Conservation (phyloP, 1,140 invertebrate genomes). For the Heliconius hewitsoni region DNA sequence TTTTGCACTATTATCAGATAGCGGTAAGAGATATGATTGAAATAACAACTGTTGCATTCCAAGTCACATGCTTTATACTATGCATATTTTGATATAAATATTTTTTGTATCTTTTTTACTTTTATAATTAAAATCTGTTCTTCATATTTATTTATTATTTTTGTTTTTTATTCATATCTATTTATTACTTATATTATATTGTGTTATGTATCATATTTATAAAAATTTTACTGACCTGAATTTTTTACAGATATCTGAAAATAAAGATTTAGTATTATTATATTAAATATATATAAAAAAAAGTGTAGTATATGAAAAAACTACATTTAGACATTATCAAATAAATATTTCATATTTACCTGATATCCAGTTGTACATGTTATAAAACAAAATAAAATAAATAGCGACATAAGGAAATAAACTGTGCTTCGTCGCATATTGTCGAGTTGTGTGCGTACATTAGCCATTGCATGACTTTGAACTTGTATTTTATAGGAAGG, state of each 20-base stretch:
- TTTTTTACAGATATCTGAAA: constrained; percentile 19
- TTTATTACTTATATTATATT: too few species aligned
- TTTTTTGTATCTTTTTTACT: too few species aligned
- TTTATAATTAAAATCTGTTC: too few species aligned
- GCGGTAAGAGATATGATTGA: too few species aligned
- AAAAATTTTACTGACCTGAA: background rate
- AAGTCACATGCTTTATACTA: too few species aligned
- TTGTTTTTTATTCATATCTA: too few species aligned
- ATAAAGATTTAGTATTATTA: constrained; percentile 14
- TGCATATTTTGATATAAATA: too few species aligned
- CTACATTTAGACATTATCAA: background rate
- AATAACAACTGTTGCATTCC: too few species aligned
- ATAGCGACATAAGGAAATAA: constrained; percentile 38
- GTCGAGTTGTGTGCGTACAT: constrained; percentile 48
- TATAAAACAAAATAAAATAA: constrained; percentile 39
- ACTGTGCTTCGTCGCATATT: constrained; percentile 53
- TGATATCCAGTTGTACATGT: constrained; percentile 34
- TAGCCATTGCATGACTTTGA: constrained; percentile 67
- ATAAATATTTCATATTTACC: constrained; percentile 31
- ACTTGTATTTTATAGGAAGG: constrained; percentile 75
- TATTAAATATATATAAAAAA: background rate
- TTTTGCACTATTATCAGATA: too few species aligned
- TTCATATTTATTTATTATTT: too few species aligned
- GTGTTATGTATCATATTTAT: too few species aligned
- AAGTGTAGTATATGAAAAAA: background rate